Conservation (phyloP, 2,888 invertebrate species). For the Leptinotarsa rubiginosa region DNA sequence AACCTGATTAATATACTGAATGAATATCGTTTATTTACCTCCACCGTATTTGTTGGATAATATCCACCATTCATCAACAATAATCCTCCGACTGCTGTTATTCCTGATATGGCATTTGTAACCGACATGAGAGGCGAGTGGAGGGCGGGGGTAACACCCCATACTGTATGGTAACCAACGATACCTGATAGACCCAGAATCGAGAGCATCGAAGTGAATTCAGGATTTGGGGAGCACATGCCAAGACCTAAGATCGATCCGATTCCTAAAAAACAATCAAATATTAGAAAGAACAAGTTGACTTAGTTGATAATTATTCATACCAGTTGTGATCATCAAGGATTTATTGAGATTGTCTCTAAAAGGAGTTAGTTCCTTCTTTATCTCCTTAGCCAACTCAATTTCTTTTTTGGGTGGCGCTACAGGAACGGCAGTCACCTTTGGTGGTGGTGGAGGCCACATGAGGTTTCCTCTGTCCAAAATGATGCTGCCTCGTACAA, state of each 20-base stretch:
- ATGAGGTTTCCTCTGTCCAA: constrained; percentile 79
- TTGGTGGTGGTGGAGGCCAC: constrained; percentile 83
- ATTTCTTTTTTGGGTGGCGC: constrained; percentile 64
- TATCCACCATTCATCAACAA: constrained; percentile 87
- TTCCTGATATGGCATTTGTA: constrained; percentile 91
- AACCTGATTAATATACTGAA: neutral
- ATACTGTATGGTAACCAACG: constrained; percentile 89
- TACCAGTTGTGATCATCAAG: constrained; percentile 77
- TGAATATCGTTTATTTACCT: constrained; percentile 66
- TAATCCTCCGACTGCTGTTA: constrained; percentile 91
- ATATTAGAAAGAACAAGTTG: neutral
- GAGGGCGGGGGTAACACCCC: constrained; percentile 91
- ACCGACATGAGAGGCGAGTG: constrained; percentile 94
- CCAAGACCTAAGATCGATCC: constrained; percentile 78
- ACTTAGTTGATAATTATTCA: constrained; percentile 14
- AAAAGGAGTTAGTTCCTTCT: constrained; percentile 71
- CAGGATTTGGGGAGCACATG: constrained; percentile 82
- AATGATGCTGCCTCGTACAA: constrained; percentile 85
- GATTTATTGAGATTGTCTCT: constrained; percentile 76
- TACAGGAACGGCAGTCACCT: constrained; percentile 65
- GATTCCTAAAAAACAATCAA: constrained; percentile 69
- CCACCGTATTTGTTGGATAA: constrained; percentile 79
- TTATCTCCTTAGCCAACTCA: constrained; percentile 51
- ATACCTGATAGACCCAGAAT: constrained; percentile 85
- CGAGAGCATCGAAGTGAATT: constrained; percentile 89